These are phyloP conservation scores for Drosophila jambulina DNA, from an alignment of 1,140 invertebrate species.

Conservation along the genomic window DNA sequence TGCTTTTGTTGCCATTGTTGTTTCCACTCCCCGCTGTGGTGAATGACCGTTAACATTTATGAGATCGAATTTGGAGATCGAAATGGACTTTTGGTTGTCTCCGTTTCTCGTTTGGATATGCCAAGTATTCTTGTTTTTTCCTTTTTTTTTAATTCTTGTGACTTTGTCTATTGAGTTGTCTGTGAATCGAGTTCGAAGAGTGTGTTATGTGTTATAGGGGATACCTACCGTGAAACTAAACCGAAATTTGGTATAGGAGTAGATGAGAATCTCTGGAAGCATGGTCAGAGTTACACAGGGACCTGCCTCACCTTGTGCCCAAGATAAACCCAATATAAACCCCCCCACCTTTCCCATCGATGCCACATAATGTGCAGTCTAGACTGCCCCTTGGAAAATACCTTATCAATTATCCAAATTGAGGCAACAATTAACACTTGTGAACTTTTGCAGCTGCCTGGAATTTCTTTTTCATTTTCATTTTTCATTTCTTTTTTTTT, in stretches of 20 bases:
- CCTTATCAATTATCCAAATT: constrained; percentile 71
- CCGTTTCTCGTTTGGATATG: constrained; percentile 45
- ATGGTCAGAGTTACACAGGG: not conserved
- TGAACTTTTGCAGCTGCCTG: constrained; percentile 59
- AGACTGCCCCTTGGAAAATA: constrained; percentile 6
- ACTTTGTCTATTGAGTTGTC: constrained; percentile 38
- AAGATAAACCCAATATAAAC: not conserved
- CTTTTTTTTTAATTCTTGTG: not conserved
- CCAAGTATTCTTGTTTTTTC: constrained; percentile 28
- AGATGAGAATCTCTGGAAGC: not conserved
- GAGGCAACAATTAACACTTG: constrained; percentile 77
- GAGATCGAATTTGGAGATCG: constrained; percentile 61
- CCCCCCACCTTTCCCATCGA: not conserved
- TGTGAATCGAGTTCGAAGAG: not conserved
- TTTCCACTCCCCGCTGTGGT: constrained; percentile 37
- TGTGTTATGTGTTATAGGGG: not conserved
- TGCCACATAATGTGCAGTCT: constrained; percentile 1
- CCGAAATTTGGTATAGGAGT: not conserved
- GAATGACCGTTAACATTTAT: constrained; percentile 78
- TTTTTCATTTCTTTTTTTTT: not conserved
- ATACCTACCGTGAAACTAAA: not conserved
- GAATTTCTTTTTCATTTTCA: constrained; percentile 2
- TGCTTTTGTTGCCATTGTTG: constrained; percentile 1
- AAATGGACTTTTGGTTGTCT: constrained; percentile 46
- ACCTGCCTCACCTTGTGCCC: not conserved